Conservation (phyloP, 2,888 invertebrate species). For the Craniophora ligustri region DNA sequence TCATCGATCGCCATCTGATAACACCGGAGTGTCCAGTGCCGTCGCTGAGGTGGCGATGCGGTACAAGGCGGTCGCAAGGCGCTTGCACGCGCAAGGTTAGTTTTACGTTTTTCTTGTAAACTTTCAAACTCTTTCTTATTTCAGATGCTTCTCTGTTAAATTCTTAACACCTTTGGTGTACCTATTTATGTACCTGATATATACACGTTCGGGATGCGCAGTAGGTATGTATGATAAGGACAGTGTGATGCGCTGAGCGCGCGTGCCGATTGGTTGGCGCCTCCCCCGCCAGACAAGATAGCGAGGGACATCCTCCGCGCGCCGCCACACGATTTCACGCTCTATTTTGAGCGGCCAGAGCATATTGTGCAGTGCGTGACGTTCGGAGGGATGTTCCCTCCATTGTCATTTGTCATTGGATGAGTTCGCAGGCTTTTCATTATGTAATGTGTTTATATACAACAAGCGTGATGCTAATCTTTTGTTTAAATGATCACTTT, state of each 20-base stretch:
- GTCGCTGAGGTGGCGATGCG: slow-evolving; percentile 88
- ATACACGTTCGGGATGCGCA: slow-evolving; percentile 70
- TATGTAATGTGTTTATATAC: slow-evolving; percentile 78
- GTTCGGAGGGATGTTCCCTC: slow-evolving; percentile 83
- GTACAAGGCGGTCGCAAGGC: slow-evolving; percentile 92
- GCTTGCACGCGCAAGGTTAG: slow-evolving; percentile 91
- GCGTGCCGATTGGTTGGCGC: slow-evolving; percentile 79
- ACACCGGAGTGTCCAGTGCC: slow-evolving; percentile 71
- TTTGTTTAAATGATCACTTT: slow-evolving; percentile 23
- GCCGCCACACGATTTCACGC: slow-evolving; percentile 53
- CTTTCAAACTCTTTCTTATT: slow-evolving; percentile 18
- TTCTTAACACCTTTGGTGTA: slow-evolving; percentile 1
- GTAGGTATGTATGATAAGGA: slow-evolving; percentile 79
- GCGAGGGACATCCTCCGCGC: slow-evolving; percentile 82
- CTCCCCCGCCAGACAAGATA: slow-evolving; percentile 88
- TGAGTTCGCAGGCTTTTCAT: slow-evolving; percentile 82
- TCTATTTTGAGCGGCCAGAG: slow-evolving; percentile 55
- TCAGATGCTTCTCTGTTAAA: slow-evolving; percentile 6
- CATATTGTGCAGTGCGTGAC: slow-evolving; percentile 54
- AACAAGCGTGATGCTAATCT: slow-evolving; percentile 39
- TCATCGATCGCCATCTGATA: slow-evolving; percentile 75
- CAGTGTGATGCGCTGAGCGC: slow-evolving; percentile 81
- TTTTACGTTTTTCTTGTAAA: slow-evolving; percentile 42
- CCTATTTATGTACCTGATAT: slow-evolving; percentile 15
- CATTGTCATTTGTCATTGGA: slow-evolving; percentile 86